Evolutionary conservation across 2,888 invertebrate genomes (phyloP), one percentile per base, ranked within the genome.

Genomic region (Rhingia campestris): DNA sequence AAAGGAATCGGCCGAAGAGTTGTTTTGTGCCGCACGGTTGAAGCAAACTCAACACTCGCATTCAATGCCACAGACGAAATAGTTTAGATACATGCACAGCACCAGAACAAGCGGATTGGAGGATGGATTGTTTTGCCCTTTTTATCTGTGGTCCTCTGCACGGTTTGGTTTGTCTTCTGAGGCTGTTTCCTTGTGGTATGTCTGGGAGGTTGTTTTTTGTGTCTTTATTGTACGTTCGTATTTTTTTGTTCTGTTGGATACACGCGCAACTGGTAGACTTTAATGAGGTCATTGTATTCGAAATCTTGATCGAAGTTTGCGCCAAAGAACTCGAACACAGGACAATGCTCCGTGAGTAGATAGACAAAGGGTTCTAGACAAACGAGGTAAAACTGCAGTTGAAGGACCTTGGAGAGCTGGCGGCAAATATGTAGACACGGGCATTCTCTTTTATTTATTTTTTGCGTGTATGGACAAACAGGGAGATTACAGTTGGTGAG

Each of bases 221-320:
- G 22, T 1, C 47, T 74, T 80, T 47, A 49, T 61, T 54, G 32
- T 45, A 41, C 49, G 49, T 45, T 32, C 54, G 4, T 45, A 32
- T 45, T 69, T 70, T 14, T 14, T 4, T 67, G 32, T 45, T 7
- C 32, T 53, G 43, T 3, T 70, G 37, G 35, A 30, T 12, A 39
- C 37, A 56, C 69, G 66, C 54, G 74, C 66, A 61, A 73, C 73
- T 73, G 73, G 59, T 59, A 22, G 22, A 59, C 53, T 45, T 73
- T 66, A 80, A 74, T 63, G 59, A 72, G 81, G 81, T 81, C 76
- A 81, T 81, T 81, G 81, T 76, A 66, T 81, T 75, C 58, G 39
- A 64, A 70, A 69, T 76, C 69, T 75, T 70, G 80, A 74, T 63
- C 56, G 69, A 30, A 56, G 30, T 43, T 74, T 53, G 56, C 30